phyloP scores from a whole-genome alignment of 1,140 invertebrate genomes.

The Bombus superbus region DNA sequence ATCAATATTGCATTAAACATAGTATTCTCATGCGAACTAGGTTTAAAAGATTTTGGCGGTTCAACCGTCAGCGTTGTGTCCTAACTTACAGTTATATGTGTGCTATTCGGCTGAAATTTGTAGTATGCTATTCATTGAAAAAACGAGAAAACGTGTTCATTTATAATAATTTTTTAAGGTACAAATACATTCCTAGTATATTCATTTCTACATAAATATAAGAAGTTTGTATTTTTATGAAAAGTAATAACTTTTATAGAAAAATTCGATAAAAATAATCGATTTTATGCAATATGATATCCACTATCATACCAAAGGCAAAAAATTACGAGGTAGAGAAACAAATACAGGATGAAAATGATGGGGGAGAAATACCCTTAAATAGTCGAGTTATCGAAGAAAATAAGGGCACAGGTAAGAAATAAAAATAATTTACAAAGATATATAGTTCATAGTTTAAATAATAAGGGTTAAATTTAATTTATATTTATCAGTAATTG shows the following conservation, averaged over 20 bases:
- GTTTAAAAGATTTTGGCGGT: conserved; percentile 44
- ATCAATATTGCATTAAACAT: neutral
- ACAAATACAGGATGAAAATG: conserved; percentile 20
- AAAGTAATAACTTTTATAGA: neutral
- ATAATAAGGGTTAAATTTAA: conserved; percentile 7
- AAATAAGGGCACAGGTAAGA: conserved; percentile 1
- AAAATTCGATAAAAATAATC: conserved; percentile 6
- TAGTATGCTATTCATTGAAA: neutral
- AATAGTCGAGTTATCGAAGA: neutral
- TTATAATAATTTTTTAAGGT: conserved; percentile 21
- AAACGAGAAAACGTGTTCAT: conserved; percentile 7
- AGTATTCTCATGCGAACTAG: conserved; percentile 20
- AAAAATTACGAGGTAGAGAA: conserved; percentile 18
- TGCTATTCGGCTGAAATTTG: neutral
- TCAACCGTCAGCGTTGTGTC: neutral
- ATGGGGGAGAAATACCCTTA: neutral
- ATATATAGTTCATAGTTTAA: too few relatives aligned
- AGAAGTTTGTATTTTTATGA: neutral
- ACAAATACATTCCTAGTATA: conserved; percentile 9
- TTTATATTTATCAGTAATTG: neutral
- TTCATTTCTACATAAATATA: neutral
- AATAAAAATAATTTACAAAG: neutral
- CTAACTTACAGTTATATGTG: neutral
- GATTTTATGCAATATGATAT: conserved; percentile 33
- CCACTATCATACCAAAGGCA: conserved; percentile 8